Evolutionary conservation across 2,888 invertebrate species (phyloP), one percentile per base, ranked within the genome.

Genomic region (Rhagonycha fulva): DNA sequence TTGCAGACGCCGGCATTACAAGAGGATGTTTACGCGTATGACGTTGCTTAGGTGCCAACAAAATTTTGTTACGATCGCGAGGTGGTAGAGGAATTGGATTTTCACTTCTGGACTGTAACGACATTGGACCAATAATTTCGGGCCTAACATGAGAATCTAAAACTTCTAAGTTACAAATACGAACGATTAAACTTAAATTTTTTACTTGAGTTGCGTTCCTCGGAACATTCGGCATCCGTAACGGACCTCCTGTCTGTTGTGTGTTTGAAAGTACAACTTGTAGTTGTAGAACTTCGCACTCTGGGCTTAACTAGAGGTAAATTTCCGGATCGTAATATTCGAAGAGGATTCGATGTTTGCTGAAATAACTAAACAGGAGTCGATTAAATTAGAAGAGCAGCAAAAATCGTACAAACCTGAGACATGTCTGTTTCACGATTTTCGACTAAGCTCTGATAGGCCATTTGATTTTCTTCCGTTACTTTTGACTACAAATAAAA

Each of bases 371-470:
- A 78, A 60, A 77, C 19, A 62, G 66, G 4, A 72, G 10, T 47
- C n/a, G 14, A 60, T 76, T 26, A 66, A 26, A 23, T 30, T 70
- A 68, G 62, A 61, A 62, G 23, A 14, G 4, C 11, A 32, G 19
- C 14, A 14, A 47, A 19, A 28, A 26, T 7, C 10, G 14, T 14
- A n/a, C 14, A 70, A 62, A 88, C 88, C 85, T 87, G 87, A 14
- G 86, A 77, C 62, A 86, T 84, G 78, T 87, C 87, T 19, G 82
- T 83, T 76, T 83, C 84, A 5, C 89, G 88, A 81, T 89, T 88
- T 85, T 98, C 97, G 72, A 99, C 96, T 71, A 99, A 90, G 83
- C 95, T 94, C 84, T 96, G 95, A 89, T 99, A 99, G 0, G 97
- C 98, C 84, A 95, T 93, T 85, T 96, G 96, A 68, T 97, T 95